Evolutionary conservation across 2,113 vertebrate genomes (phyloP), one percentile per base, ranked within the genome.

Genomic region (Aythya baeri): DNA sequence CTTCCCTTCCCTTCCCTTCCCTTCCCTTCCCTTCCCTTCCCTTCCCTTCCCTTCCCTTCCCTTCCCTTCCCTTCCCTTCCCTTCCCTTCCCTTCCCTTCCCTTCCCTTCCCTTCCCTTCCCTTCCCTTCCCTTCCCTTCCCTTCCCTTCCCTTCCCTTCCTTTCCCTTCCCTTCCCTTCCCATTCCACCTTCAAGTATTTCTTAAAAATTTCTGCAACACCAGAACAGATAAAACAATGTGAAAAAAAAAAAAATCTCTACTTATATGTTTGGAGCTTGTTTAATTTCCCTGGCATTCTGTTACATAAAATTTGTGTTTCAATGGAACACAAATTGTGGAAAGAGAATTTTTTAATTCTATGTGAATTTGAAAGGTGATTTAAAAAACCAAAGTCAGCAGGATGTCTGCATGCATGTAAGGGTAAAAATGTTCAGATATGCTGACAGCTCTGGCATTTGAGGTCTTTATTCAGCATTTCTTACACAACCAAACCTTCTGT

Each of bases 381-480:
- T 66, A 74, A 88, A 61, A 49, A 88, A 83, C 86, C 15, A 5
- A 89, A 62, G 50, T 50, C 90, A 94, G 91, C 89, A 85, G 87
- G 62, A 65, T 8, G 31, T 11, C 66, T 26, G 81, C 46, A 3
- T 32, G 31, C 20, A 44, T 1, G 46, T 32, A 4, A 34, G 65
- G 84, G 89, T 68, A 52, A 17, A 52, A 5, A 20, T 7, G 43
- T 15, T 68, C 66, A 18, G 66, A 46, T 59, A 5, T 44, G 91
- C 93, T 95, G 92, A 70, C 90, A 71, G 72, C 32, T 1, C 9
- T 83, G 88, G 17, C 62, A 25, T 54, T 13, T 58, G 38, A 80
- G 75, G 10, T 18, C 85, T 94, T 77, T 63, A 71, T 83, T 92
- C 88, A 93, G 88, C 90, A 63, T 59, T 94, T 88, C 73, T 16